Conservation (phyloP, 2,888 invertebrate species). For the Crocallis elinguaria region DNA sequence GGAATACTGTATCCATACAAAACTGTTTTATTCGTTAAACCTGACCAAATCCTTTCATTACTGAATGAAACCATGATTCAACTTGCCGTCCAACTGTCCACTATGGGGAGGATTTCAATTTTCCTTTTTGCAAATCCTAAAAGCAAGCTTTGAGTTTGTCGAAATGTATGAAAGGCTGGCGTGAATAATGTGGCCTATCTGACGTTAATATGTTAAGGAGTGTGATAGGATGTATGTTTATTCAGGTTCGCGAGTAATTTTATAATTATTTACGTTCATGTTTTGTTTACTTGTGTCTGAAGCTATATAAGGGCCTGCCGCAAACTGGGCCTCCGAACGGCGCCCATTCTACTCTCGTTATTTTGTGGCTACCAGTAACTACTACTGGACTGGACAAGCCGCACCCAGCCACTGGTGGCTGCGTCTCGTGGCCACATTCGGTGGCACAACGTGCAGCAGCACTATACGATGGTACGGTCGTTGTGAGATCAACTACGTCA, state of each 20-base stretch:
- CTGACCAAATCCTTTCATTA: slow-evolving; percentile 4
- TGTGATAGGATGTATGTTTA: neutral
- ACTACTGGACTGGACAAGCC: too few species aligned
- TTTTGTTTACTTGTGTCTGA: too few species aligned
- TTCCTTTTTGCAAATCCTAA: slow-evolving; percentile 17
- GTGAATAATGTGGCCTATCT: slow-evolving; percentile 7
- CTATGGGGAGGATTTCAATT: slow-evolving; percentile 4
- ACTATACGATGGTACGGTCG: too few species aligned
- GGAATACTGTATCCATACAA: neutral
- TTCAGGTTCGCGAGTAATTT: neutral
- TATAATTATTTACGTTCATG: too few species aligned
- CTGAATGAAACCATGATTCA: slow-evolving; percentile 7
- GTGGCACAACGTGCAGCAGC: too few species aligned
- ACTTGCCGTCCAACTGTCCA: slow-evolving; percentile 13
- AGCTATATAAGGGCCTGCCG: too few species aligned
- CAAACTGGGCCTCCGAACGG: too few species aligned
- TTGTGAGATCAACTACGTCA: too few species aligned
- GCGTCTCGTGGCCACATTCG: too few species aligned
- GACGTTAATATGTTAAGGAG: neutral
- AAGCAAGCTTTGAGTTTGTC: slow-evolving; percentile 21
- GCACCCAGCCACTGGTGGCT: too few species aligned
- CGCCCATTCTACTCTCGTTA: too few species aligned
- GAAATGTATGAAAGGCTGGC: slow-evolving; percentile 4
- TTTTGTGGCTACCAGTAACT: too few species aligned
- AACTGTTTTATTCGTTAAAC: neutral